phyloP scores from a whole-genome alignment of 1,140 invertebrate species.

The Rhyzopertha dominica region DNA sequence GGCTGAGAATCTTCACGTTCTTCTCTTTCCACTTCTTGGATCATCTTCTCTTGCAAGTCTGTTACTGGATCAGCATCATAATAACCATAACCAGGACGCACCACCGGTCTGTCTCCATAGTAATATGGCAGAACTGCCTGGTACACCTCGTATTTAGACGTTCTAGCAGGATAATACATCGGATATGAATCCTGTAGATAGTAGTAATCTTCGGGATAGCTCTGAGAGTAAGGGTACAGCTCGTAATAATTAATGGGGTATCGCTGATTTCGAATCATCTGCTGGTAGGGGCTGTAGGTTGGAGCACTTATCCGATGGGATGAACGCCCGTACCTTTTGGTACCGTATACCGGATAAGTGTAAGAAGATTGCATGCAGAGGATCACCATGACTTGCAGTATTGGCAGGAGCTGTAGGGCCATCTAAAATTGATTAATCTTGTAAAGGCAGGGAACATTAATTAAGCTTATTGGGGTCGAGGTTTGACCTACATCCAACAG shows the following conservation, averaged over 20 bases:
- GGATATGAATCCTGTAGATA: conserved; percentile 45
- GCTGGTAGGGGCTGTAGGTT: conserved; percentile 29
- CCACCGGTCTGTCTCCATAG: conserved; percentile 38
- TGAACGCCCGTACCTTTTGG: conserved; percentile 43
- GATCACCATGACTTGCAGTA: conserved; percentile 31
- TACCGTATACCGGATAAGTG: conserved; percentile 48
- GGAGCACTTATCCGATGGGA: conserved; percentile 9
- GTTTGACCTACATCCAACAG: conserved; percentile 46
- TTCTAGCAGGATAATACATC: conserved; percentile 40
- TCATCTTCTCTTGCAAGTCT: conserved; percentile 40
- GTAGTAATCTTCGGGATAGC: conserved; percentile 53
- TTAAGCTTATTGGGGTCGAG: conserved; percentile 45
- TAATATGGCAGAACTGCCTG: conserved; percentile 46
- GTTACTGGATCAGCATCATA: conserved; percentile 44
- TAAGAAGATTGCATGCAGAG: conserved; percentile 41
- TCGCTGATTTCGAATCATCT: conserved; percentile 36
- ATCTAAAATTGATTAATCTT: conserved; percentile 39
- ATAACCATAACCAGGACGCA: conserved; percentile 37
- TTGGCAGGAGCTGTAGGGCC: conserved; percentile 27
- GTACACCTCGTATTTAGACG: conserved; percentile 46
- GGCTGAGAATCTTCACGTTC: conserved; percentile 50
- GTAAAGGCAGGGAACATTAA: conserved; percentile 33
- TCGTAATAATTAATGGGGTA: conserved; percentile 42
- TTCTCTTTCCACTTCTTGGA: conserved; percentile 49
- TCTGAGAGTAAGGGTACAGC: conserved; percentile 51